Evolutionary conservation across 2,888 invertebrate genomes (phyloP).

Genomic region (Halictus ligatus): DNA sequence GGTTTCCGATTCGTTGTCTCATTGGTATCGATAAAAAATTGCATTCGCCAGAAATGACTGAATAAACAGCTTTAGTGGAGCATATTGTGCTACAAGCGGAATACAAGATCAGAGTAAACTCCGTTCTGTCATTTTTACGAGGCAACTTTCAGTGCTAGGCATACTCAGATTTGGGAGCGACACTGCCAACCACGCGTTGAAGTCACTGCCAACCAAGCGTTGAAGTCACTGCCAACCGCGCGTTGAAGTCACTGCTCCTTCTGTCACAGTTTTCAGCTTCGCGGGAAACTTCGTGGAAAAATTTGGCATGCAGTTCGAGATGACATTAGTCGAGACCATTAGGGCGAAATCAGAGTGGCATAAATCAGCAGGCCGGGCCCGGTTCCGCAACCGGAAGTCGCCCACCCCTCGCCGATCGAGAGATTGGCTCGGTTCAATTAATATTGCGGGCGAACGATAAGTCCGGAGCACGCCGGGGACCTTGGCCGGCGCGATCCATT

Average conservation of each 20-base stretch:
- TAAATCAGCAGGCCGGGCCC: neutral
- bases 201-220: neutral
- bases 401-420: conserved; percentile 10
- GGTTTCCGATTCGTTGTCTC: neutral
- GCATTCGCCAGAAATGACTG: neutral
- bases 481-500: conserved; percentile 25
- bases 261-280: neutral
- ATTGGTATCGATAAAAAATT: neutral
- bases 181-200: neutral
- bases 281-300: too few species aligned
- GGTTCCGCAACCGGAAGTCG: conserved; percentile 28
- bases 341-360: neutral
- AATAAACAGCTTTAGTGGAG: neutral
- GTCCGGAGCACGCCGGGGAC: conserved; percentile 24
- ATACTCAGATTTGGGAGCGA: neutral
- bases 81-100: neutral
- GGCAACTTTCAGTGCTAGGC: too few species aligned
- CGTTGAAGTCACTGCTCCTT: neutral
- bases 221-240: neutral
- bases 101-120: neutral
- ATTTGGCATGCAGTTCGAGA: neutral
- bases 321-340: neutral
- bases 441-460: conserved; percentile 49
- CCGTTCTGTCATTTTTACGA: neutral
- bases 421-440: conserved; percentile 45